Conservation (phyloP, 1,140 invertebrate species). For the Liolophura sinensis region DNA sequence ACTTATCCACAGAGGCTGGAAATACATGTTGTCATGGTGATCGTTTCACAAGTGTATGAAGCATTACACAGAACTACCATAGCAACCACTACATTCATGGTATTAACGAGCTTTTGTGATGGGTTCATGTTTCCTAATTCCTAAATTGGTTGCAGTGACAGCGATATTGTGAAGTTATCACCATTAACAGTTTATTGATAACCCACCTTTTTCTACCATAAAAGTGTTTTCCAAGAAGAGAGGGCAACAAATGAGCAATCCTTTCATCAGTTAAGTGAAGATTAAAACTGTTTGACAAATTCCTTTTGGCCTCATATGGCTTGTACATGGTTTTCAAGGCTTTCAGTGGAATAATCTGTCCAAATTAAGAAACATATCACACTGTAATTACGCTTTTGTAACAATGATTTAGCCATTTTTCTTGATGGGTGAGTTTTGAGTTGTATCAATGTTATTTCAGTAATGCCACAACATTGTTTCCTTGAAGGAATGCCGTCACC, state of each 20-base stretch:
- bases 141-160: too few species aligned
- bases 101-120: too few species aligned
- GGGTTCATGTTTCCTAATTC: neutral
- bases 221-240: conserved; percentile 52
- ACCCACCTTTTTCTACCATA: conserved; percentile 47
- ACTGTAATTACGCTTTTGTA: neutral
- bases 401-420: neutral
- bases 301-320: conserved; percentile 50
- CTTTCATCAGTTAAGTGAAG: conserved; percentile 52
- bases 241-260: conserved; percentile 43
- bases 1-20: too few species aligned
- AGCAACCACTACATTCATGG: too few species aligned
- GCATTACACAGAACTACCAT: too few species aligned
- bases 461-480: neutral
- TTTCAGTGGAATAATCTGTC: conserved; percentile 54
- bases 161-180: too few species aligned
- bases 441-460: neutral
- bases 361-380: conserved; percentile 1
- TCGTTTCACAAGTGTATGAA: too few species aligned
- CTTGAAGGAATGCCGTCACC: too few species aligned
- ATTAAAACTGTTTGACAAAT: conserved; percentile 52
- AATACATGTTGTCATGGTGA: too few species aligned
- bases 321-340: conserved; percentile 55
- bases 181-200: neutral
- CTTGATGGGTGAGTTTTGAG: neutral